Base-by-base conservation (phyloP, 2,888 invertebrate species). In the Noctua pronuba region DNA sequence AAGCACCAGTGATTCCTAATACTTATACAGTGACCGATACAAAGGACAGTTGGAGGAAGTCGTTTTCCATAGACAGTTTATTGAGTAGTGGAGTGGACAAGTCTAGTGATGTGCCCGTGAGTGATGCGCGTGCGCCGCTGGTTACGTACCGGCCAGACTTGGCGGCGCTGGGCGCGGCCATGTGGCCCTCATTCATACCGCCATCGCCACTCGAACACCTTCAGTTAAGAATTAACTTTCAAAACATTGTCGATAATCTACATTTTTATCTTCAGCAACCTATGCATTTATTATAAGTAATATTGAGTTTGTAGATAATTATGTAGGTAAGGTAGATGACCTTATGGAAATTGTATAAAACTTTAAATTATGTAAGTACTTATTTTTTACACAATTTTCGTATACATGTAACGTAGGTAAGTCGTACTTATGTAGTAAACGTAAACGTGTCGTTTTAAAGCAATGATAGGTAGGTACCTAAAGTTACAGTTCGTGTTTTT, bases 31-130 rank as follows among this genome's bases (percentile, higher is more conserved):
- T 82, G 79, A 75, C 76, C 82, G 82, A 83, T 76, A 77, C 84
- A 18, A 84, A 87, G 79, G 90, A 90, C 67, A 92, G 97, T 81
- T 97, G 97, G 52, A 98, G 98, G 90, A 97, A 98, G 83, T 97
- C 98, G 1, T 99, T 99, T 91, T 98, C 98, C 46, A 99, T 98
- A 88, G 98, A 98, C 93, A 98, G 98, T 94, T 97, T 98, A 82
- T 98, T 98, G 83, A 98, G 98, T 6, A 98, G 98, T 68, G 98
- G 98, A 88, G 96, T 96, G 87, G 94, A 94, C 74, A 86, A 90
- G 77, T 75, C 81, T 65, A 86, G 85, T 58, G 87, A 84, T 79
- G 91, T 67, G 84, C 89, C 88, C 46, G 90, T 92, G 38, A 93
- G 94, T 65, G 90, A 82, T 41, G 90, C 89, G 79, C 88, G 85